Percentiles rank a stretch among this genome's conserved stretches.
These are phyloP conservation scores for Deilephila porcellus DNA, from an alignment of 2,888 invertebrate genomes.

Conservation along the genomic window DNA sequence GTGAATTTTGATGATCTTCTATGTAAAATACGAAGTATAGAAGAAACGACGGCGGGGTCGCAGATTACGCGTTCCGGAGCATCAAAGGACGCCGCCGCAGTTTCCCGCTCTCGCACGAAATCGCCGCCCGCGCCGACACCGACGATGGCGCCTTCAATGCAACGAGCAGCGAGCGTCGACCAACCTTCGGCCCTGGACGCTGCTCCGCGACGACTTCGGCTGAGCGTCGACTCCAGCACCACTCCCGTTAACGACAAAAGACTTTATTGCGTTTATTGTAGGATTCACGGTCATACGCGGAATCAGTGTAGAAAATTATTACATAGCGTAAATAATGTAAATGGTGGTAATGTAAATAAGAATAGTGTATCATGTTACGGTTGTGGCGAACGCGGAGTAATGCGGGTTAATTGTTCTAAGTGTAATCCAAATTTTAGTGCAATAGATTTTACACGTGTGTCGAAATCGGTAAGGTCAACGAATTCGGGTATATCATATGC, in stretches of 20 bases:
- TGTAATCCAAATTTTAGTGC: background rate
- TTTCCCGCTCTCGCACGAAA: background rate
- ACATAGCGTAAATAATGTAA: background rate
- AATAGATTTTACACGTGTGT: background rate
- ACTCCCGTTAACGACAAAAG: background rate
- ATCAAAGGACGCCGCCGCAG: constrained; percentile 2
- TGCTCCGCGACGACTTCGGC: background rate
- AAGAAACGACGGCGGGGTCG: background rate
- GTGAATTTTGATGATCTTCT: background rate
- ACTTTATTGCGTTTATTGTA: background rate
- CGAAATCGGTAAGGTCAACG: background rate
- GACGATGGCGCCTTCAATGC: background rate
- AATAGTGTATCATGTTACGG: background rate
- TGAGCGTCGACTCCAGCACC: background rate
- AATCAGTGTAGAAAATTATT: constrained; percentile 6
- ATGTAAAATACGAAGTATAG: background rate
- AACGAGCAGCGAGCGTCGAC: background rate
- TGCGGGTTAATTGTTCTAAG: background rate
- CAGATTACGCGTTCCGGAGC: background rate
- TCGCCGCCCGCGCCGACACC: background rate
- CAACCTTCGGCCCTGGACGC: background rate
- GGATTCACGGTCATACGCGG: constrained; percentile 1
- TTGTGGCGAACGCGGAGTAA: background rate
- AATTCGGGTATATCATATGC: background rate
- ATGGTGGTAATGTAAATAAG: background rate